Percentiles rank a stretch among this genome's conserved stretches.
Evolutionary conservation across 1,140 invertebrate species (phyloP).

Genomic region (Intoshia linei): DNA sequence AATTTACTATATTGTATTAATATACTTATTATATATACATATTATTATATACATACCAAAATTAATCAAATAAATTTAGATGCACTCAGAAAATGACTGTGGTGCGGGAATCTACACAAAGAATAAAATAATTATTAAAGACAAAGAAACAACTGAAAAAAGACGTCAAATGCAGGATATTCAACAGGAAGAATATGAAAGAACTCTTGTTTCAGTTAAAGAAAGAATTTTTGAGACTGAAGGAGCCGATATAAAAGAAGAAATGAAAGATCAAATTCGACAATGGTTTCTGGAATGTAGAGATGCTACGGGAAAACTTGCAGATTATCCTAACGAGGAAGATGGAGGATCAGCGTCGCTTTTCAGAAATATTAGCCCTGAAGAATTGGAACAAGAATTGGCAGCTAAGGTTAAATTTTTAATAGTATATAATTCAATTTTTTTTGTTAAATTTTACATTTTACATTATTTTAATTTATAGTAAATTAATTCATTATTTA

Average conservation of each 20-base stretch:
- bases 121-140: slow-evolving; percentile 10
- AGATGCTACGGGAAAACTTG: slow-evolving; percentile 41
- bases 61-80: neutral
- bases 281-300: slow-evolving; percentile 36
- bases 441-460: neutral
- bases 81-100: neutral
- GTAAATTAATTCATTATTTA: neutral
- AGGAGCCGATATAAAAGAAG: slow-evolving; percentile 35
- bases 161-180: slow-evolving; percentile 19
- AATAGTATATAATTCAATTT: neutral
- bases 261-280: slow-evolving; percentile 37
- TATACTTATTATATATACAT: neutral
- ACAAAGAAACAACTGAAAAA: slow-evolving; percentile 15
- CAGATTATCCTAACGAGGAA: slow-evolving; percentile 55
- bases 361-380: slow-evolving; percentile 29
- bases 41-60: neutral
- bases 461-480: neutral
- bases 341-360: slow-evolving; percentile 47
- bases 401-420: slow-evolving; percentile 12
- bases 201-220: slow-evolving; percentile 20
- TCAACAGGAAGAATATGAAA: slow-evolving; percentile 31
- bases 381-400: slow-evolving; percentile 19
- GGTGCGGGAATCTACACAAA: slow-evolving; percentile 12
- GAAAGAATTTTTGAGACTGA: slow-evolving; percentile 23
- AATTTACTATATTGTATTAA: neutral